These are phyloP conservation scores for Miniopterus natalensis DNA, from an alignment of 2,113 vertebrate species.

Conservation along the genomic window DNA sequence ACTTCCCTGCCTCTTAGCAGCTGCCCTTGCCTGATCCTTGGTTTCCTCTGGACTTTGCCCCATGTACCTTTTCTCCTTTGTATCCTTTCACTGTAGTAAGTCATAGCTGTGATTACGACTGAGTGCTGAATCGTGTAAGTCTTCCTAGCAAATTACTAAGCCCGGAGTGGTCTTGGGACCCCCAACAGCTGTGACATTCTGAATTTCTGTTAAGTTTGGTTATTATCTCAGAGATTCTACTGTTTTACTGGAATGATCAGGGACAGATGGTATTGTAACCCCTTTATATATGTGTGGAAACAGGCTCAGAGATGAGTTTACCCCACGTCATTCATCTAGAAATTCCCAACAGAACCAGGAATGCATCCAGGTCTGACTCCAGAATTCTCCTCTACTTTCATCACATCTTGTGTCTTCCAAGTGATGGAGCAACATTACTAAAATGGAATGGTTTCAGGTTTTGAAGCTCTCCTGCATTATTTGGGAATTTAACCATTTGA, in stretches of 20 bases:
- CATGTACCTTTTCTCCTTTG: slow-evolving; percentile 57
- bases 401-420: not conserved
- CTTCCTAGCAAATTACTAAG: not conserved
- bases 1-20: slow-evolving; percentile 49
- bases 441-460: not conserved
- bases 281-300: not conserved
- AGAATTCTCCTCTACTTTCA: not conserved
- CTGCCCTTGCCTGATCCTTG: slow-evolving; percentile 62
- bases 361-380: not conserved
- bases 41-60: slow-evolving; percentile 58
- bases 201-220: slow-evolving; percentile 34
- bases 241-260: slow-evolving; percentile 1
- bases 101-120: not conserved
- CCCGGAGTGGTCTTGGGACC: not conserved
- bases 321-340: not conserved
- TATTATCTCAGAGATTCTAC: not conserved
- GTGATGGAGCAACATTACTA: not conserved
- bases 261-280: not conserved
- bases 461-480: not conserved
- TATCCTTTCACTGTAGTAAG: slow-evolving; percentile 63
- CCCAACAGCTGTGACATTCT: not conserved
- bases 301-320: not conserved
- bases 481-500: not conserved
- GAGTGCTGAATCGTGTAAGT: not conserved
- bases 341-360: not conserved